These are phyloP conservation scores for Poeciliopsis turrubarensis DNA, from an alignment of 2,113 vertebrate species.

Conservation along the genomic window DNA sequence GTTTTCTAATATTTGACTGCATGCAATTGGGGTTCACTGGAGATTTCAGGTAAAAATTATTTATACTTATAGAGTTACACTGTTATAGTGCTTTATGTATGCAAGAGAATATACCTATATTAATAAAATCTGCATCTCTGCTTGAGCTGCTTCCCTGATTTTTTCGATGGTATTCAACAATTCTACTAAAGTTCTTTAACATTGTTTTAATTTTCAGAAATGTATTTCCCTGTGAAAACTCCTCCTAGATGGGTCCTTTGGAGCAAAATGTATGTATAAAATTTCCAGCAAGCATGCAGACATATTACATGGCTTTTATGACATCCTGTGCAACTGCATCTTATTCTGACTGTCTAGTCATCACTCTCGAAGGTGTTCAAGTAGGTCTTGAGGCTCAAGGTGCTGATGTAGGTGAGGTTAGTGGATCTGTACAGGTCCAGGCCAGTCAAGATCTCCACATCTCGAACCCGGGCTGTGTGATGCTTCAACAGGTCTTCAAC, in stretches of 20 bases:
- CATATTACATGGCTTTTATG: constrained; percentile 25
- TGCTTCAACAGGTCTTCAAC: constrained; percentile 91
- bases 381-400: constrained; percentile 92
- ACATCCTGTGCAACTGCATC: constrained; percentile 21
- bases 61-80: constrained; percentile 4
- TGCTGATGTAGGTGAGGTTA: constrained; percentile 85
- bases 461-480: constrained; percentile 90
- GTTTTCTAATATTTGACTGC: neutral
- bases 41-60: constrained; percentile 1
- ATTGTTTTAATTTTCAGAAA: constrained; percentile 27
- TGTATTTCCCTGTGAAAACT: constrained; percentile 13
- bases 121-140: neutral
- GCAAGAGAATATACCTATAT: neutral
- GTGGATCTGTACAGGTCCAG: constrained; percentile 91
- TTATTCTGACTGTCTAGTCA: constrained; percentile 78
- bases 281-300: constrained; percentile 23
- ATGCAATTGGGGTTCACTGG: neutral
- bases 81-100: neutral
- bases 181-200: constrained; percentile 13
- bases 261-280: constrained; percentile 23
- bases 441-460: constrained; percentile 92
- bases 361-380: constrained; percentile 93
- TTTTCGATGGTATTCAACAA: constrained; percentile 11
- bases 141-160: neutral
- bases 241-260: constrained; percentile 23